phyloP scores from a whole-genome alignment of 1,140 invertebrate genomes.

The Drosophila nasuta region DNA sequence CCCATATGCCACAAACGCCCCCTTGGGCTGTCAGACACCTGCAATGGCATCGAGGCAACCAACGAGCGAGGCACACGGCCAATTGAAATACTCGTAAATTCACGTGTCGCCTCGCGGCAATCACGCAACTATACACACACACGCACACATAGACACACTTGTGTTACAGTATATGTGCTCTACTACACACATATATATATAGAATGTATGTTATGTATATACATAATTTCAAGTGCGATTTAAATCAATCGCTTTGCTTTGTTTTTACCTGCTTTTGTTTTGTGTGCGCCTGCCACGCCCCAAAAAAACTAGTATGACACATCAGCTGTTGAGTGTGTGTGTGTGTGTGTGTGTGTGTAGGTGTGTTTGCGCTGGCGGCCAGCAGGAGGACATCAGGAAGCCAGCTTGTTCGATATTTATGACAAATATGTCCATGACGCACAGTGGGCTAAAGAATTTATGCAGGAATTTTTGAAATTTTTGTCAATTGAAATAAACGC shows the following conservation, averaged over 20 bases:
- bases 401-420: conserved; percentile 75
- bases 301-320: neutral
- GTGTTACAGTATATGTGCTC: too few species aligned
- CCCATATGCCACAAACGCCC: conserved; percentile 30
- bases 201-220: neutral
- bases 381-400: neutral
- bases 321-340: conserved; percentile 38
- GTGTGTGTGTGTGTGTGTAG: neutral
- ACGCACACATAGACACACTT: too few species aligned
- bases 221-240: conserved; percentile 73
- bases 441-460: neutral
- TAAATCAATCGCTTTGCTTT: conserved; percentile 71
- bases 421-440: conserved; percentile 61
- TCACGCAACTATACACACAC: conserved; percentile 20
- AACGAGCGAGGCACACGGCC: neutral
- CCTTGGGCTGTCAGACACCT: conserved; percentile 55
- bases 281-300: conserved; percentile 20
- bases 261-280: conserved; percentile 13
- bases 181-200: conserved; percentile 18
- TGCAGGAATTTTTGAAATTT: too few species aligned
- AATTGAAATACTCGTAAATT: conserved; percentile 67
- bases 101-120: conserved; percentile 46
- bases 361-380: too few species aligned
- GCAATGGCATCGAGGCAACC: conserved; percentile 27
- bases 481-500: neutral